Evolutionary conservation across 1,140 invertebrate genomes (phyloP).

Genomic region (Bombus waltoni): DNA sequence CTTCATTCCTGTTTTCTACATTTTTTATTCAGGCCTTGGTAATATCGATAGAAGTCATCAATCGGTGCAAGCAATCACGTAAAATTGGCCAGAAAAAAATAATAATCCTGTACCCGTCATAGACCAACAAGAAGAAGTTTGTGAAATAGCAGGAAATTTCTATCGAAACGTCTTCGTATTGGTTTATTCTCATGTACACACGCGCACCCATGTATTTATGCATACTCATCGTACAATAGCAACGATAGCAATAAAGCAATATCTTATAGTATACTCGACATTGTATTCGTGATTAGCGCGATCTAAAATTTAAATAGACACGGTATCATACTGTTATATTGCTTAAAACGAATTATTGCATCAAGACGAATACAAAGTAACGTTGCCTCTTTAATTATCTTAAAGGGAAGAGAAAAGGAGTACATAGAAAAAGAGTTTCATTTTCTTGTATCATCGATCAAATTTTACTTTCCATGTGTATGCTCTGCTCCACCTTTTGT

Average conservation of each 20-base stretch:
- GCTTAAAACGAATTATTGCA: neutral
- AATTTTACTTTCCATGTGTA: neutral
- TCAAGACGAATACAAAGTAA: neutral
- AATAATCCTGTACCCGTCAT: neutral
- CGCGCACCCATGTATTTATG: no score
- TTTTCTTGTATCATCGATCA: neutral
- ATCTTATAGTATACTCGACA: neutral
- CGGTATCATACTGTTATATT: neutral
- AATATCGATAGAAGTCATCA: neutral
- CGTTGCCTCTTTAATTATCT: neutral
- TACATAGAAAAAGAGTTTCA: neutral
- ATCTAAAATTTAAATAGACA: neutral
- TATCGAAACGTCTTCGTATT: neutral
- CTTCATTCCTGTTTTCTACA: neutral
- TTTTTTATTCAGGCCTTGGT: conserved; percentile 36
- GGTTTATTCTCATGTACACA: neutral
- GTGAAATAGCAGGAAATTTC: neutral
- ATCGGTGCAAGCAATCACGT: accelerated
- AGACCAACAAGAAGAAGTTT: neutral
- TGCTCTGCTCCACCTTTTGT: neutral
- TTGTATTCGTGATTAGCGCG: neutral
- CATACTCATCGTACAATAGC: neutral
- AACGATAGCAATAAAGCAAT: neutral
- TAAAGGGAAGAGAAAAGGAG: neutral
- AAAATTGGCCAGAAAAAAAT: neutral